Evolutionary conservation across 2,888 invertebrate species (phyloP), one percentile per base, ranked within the genome.

Genomic region (Ommatoiulus sabulosus): DNA sequence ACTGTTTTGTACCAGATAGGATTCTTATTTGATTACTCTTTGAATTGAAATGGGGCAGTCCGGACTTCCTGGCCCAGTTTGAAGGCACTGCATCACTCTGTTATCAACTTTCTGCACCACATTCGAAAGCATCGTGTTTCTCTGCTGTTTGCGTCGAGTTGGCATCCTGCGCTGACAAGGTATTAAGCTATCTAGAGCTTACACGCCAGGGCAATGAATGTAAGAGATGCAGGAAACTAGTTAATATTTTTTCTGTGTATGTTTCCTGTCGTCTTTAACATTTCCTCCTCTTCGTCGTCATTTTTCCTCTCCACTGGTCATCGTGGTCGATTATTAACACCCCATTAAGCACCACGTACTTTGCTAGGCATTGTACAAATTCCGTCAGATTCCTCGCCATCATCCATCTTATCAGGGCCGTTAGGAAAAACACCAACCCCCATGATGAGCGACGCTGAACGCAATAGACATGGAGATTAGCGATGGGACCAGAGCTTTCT

Each of bases 301-400:
- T 84, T 84, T 84, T 84, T 84, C 84, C 84, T 84, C 44, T 84
- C 84, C 84, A 84, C 43, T 84, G 84, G 84, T 84, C 84, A 84
- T 84, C 84, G 84, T 84, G 84, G 84, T 84, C 84, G 44, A 84
- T 84, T 84, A 84, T 44, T 84, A 84, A 84, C 84, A 84, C 84
- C 84, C 84, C 84, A 84, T 84, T 84, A 84, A 84, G 44, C 84
- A 43, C 15, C 44, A 84, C 44, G 84, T 44, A 84, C 84, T 84
- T 84, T 35, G 63, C 63, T 63, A 63, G n/a, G n/a, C 63, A 63
- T 63, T 63, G 63, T 63, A 63, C n/a, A 63, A 63, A 63, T 63
- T 63, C 63, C 63, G 63, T 63, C n/a, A n/a, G 63, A 20, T 63
- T 63, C 52, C 17, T 63, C 5, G 63, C 63, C 63, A 63, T 63